These are phyloP conservation scores for Lanistes nyassanus DNA, from an alignment of 1,140 invertebrate genomes.

Conservation along the genomic window DNA sequence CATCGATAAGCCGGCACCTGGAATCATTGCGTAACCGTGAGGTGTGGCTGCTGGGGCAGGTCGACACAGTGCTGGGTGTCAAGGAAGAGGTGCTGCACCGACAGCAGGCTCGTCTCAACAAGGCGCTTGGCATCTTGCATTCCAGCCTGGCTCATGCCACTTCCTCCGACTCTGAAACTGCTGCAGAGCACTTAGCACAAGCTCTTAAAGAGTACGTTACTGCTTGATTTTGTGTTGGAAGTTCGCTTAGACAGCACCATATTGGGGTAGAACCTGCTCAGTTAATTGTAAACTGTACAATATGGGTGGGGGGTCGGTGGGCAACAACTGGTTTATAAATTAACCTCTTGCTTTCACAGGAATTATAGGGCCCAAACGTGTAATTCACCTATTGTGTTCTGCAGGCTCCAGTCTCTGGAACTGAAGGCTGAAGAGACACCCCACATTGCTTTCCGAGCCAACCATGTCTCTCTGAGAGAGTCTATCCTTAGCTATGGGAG, in stretches of 20 bases:
- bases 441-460: slow-evolving; percentile 52
- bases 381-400: slow-evolving; percentile 13
- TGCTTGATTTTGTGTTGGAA: not conserved
- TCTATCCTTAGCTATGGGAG: slow-evolving; percentile 58
- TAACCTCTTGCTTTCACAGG: not conserved
- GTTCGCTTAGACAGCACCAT: not conserved
- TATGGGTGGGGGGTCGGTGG: not conserved
- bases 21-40: slow-evolving; percentile 57
- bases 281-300: not conserved
- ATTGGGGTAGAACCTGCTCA: no score
- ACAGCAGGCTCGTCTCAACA: slow-evolving; percentile 55
- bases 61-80: slow-evolving; percentile 52
- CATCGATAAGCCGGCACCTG: slow-evolving; percentile 55
- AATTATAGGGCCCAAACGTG: not conserved
- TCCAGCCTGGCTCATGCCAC: slow-evolving; percentile 30
- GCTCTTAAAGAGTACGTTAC: slow-evolving; percentile 32
- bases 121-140: slow-evolving; percentile 51
- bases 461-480: slow-evolving; percentile 46
- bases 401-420: slow-evolving; percentile 47
- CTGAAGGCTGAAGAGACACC: slow-evolving; percentile 58
- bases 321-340: not conserved
- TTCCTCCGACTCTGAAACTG: slow-evolving; percentile 12
- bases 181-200: slow-evolving; percentile 28
- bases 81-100: slow-evolving; percentile 58
- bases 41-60: slow-evolving; percentile 57